These are phyloP conservation scores for Nephila pilipes DNA, from an alignment of 1,140 invertebrate genomes.

Conservation along the genomic window DNA sequence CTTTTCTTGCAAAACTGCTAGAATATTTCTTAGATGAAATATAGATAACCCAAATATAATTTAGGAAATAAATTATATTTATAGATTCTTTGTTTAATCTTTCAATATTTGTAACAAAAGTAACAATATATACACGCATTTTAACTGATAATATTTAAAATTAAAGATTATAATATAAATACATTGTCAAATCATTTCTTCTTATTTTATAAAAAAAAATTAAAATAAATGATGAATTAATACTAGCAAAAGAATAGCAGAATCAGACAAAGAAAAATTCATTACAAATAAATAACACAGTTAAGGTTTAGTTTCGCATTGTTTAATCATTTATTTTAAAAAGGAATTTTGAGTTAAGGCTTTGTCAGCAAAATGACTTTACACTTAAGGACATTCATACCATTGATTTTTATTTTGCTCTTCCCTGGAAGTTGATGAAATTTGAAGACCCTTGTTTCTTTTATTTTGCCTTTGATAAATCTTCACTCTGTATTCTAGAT, in stretches of 20 bases:
- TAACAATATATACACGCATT: too few relatives aligned
- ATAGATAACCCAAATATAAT: too few relatives aligned
- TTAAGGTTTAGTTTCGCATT: background rate
- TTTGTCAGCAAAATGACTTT: background rate
- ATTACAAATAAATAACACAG: background rate
- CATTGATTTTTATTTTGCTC: background rate
- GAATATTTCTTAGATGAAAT: too few relatives aligned
- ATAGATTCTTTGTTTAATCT: too few relatives aligned
- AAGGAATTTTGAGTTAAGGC: background rate
- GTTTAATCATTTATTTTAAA: conserved; percentile 2
- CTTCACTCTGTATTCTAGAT: background rate
- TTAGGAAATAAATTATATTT: too few relatives aligned
- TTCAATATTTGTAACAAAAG: too few relatives aligned
- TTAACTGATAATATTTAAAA: background rate
- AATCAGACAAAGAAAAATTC: background rate
- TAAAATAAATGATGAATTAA: background rate
- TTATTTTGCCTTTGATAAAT: background rate
- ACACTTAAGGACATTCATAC: background rate
- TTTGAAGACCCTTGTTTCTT: background rate
- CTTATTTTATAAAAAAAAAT: background rate
- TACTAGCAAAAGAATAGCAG: background rate
- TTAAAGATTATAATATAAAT: background rate
- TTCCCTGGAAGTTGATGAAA: background rate
- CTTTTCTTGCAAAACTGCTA: too few relatives aligned
- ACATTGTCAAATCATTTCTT: background rate